Evolutionary conservation across 2,797 vertebrate species (phyloP), one percentile per base, ranked within the genome.

Genomic region (Chloroceryle inda): DNA sequence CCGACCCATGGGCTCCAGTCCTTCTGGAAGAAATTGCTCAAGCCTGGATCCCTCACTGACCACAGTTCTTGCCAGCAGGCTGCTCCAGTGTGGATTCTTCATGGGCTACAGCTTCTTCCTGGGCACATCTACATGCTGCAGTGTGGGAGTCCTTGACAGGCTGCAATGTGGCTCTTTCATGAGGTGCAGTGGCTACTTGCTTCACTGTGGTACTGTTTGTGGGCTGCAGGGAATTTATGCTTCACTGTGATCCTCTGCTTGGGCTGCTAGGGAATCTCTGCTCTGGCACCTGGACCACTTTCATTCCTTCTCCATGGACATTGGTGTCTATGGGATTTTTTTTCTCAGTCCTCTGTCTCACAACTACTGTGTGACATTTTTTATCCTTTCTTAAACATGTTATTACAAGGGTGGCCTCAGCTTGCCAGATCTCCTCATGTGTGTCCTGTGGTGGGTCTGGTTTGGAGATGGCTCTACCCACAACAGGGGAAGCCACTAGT

Each of bases 21-120:
- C 11, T 80, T 80, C 20, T n/a, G 26, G 55, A 68, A 76, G 49
- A 62, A 17, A 52, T 75, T 61, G n/a, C 24, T 80, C 45, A 45
- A 38, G 35, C 1, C 0, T n/a, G 31, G 10, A 1, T 38, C 59
- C 23, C 75, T 27, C 1, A 1, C 14, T 37, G 27, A 27, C 27
- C 55, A 24, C 55, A 61, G 44, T 35, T 67, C 64, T 23, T 67
- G 44, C 10, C 7, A 66, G 31, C 8, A 45, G 10, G 31, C 22
- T 45, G 29, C 29, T 73, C 21, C 45, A 53, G 19, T 38, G 10
- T 78, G 73, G 16, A 9, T 35, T 31, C 8, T 37, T 10, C 10
- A 8, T 29, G 40, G 27, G 31, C 23, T 73, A 33, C 45, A 64
- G 20, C 83, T 75, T 50, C 5, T 1, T 72, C 85, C 29, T 31